Percentiles rank a stretch among this genome's conserved stretches.
These are phyloP conservation scores for Callorhinus ursinus DNA, from an alignment of 2,113 vertebrate genomes.

Conservation along the genomic window DNA sequence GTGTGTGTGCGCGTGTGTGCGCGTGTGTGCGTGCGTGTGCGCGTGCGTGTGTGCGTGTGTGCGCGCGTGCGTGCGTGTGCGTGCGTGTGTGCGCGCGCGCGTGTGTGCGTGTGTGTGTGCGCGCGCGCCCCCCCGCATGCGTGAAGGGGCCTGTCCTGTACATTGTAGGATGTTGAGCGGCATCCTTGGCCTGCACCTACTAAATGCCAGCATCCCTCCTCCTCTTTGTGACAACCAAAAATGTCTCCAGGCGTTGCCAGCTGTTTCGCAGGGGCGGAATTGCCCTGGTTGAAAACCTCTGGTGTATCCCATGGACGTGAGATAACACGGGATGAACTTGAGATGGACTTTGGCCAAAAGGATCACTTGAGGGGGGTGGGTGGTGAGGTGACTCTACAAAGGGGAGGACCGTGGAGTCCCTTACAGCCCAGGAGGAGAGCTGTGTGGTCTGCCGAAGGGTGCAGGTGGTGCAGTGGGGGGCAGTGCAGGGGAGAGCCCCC, in stretches of 20 bases:
- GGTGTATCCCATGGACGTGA: too few species aligned
- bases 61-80: fast-evolving
- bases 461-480: neutral
- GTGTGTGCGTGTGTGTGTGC: fast-evolving
- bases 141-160: neutral
- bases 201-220: neutral
- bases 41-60: too few species aligned
- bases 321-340: neutral
- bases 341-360: neutral
- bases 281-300: neutral
- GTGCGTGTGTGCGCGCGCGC: fast-evolving
- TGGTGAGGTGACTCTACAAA: too few species aligned
- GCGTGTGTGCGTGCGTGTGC: fast-evolving
- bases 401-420: too few species aligned
- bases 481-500: neutral
- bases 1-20: fast-evolving
- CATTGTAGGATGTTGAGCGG: neutral
- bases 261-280: neutral
- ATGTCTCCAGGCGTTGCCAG: neutral
- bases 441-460: neutral
- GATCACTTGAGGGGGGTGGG: neutral
- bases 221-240: neutral
- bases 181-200: neutral
- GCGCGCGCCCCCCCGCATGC: fast-evolving
- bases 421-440: neutral